Conservation (phyloP, 2,888 invertebrate species). For the Zele albiditarsus region DNA sequence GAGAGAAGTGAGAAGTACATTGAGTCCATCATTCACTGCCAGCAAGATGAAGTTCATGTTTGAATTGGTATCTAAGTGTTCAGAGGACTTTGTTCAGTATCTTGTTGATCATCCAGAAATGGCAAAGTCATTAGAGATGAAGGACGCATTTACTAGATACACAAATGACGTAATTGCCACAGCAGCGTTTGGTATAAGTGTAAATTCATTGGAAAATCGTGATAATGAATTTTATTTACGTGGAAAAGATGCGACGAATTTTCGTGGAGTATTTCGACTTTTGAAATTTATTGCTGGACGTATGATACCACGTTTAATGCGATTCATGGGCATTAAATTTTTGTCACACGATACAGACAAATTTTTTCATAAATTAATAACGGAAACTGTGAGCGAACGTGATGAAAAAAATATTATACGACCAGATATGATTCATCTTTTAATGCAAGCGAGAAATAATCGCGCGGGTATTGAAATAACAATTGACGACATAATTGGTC, state of each 20-base stretch:
- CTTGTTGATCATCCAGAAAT: constrained; percentile 56
- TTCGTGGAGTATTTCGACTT: constrained; percentile 37
- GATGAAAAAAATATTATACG: constrained; percentile 71
- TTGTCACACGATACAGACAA: constrained; percentile 32
- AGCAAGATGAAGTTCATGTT: constrained; percentile 64
- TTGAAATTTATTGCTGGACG: constrained; percentile 23
- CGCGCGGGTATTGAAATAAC: constrained; percentile 38
- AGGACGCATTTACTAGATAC: constrained; percentile 74
- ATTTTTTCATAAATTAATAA: constrained; percentile 53
- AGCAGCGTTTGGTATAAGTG: constrained; percentile 75
- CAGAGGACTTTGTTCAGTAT: constrained; percentile 57
- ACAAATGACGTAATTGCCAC: constrained; percentile 78
- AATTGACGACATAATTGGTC: constrained; percentile 70
- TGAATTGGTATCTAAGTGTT: constrained; percentile 56
- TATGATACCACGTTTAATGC: constrained; percentile 40
- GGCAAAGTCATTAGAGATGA: constrained; percentile 68
- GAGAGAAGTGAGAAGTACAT: constrained; percentile 60
- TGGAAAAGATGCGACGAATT: constrained; percentile 56
- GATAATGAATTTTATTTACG: constrained; percentile 75
- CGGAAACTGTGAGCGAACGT: constrained; percentile 71
- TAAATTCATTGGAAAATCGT: constrained; percentile 75
- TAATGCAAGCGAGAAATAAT: constrained; percentile 73
- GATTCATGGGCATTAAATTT: constrained; percentile 37
- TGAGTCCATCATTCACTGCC: constrained; percentile 66
- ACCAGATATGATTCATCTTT: constrained; percentile 77